These are phyloP conservation scores for Ophonus ardosiacus DNA, from an alignment of 2,888 invertebrate species.

Conservation along the genomic window DNA sequence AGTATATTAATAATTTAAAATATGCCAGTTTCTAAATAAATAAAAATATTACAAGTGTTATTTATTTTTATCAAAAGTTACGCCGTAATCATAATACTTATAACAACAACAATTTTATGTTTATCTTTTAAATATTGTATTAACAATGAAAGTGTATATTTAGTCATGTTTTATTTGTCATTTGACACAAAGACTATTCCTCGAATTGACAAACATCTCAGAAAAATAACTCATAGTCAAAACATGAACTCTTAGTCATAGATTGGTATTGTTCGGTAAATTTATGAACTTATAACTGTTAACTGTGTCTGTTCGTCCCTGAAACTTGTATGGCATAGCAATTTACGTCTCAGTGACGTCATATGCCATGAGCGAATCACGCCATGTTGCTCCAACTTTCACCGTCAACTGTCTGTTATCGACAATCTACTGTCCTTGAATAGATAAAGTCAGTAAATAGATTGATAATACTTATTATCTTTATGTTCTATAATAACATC, in stretches of 20 bases:
- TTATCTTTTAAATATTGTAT: too few relatives aligned
- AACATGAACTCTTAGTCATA: neutral
- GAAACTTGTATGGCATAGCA: neutral
- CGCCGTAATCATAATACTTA: too few relatives aligned
- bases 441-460: neutral
- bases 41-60: too few relatives aligned
- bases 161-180: too few relatives aligned
- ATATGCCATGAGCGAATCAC: neutral
- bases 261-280: neutral
- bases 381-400: constrained; percentile 9
- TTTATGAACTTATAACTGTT: neutral
- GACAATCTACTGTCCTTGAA: neutral
- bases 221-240: neutral
- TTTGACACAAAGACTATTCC: too few relatives aligned
- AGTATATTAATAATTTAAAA: too few relatives aligned
- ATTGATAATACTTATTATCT: neutral
- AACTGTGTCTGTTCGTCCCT: neutral
- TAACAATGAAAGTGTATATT: too few relatives aligned
- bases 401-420: constrained; percentile 11
- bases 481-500: neutral
- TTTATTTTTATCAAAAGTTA: too few relatives aligned
- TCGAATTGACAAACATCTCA: too few relatives aligned
- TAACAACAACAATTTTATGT: too few relatives aligned
- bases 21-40: too few relatives aligned
- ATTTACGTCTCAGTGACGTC: neutral